These are phyloP conservation scores for Sebastes oblongus DNA, from an alignment of 2,797 vertebrate species.

Conservation along the genomic window DNA sequence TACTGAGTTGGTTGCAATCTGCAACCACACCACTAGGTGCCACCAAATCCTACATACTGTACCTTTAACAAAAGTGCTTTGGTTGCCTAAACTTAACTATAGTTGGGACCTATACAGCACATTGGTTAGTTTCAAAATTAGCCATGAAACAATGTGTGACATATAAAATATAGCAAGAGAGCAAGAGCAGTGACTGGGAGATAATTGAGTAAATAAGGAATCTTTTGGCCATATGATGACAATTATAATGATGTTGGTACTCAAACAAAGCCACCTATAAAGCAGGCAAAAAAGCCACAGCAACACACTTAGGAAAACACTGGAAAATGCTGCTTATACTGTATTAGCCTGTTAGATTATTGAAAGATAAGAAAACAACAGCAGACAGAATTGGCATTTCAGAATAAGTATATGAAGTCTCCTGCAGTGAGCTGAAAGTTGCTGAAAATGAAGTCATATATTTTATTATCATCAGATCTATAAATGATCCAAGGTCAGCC, in stretches of 20 bases:
- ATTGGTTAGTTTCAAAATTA: neutral
- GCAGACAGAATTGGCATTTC: neutral
- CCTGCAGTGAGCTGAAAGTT: constrained; percentile 19
- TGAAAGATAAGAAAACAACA: neutral
- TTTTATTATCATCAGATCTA: constrained; percentile 51
- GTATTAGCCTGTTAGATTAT: neutral
- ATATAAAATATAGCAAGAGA: neutral
- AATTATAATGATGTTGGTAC: neutral
- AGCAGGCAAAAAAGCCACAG: neutral
- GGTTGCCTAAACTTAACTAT: neutral
- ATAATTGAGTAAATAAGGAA: neutral
- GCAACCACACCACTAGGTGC: too few species aligned
- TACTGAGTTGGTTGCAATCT: too few species aligned
- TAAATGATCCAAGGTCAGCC: constrained; percentile 54
- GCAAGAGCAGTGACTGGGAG: neutral
- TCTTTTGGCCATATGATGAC: neutral
- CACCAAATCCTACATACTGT: too few species aligned
- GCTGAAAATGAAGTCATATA: constrained; percentile 37
- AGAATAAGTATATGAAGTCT: constrained; percentile 16
- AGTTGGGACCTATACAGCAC: neutral
- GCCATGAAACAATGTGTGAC: neutral
- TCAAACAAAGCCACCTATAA: neutral
- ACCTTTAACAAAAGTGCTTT: neutral
- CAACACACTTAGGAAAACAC: neutral
- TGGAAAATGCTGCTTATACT: neutral